These are phyloP conservation scores for Nipponia nippon DNA, from an alignment of 2,113 vertebrate species.

Conservation along the genomic window DNA sequence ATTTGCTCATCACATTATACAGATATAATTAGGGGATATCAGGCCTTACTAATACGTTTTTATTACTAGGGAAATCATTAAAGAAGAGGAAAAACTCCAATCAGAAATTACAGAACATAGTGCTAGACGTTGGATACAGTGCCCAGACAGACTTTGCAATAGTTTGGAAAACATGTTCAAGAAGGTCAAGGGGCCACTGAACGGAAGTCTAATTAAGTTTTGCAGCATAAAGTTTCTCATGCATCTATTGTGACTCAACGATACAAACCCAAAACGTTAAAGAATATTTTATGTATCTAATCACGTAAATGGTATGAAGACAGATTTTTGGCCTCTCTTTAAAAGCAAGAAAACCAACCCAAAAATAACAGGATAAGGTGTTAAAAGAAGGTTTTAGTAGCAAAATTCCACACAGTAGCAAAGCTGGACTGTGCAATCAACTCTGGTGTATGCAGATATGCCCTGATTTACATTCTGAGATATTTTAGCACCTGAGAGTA, in stretches of 20 bases:
- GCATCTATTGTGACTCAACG: neutral
- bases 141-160: neutral
- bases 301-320: neutral
- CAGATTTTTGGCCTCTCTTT: neutral
- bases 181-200: neutral
- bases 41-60: neutral
- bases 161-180: neutral
- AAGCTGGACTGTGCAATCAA: neutral
- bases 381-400: neutral
- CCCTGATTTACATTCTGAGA: neutral
- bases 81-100: neutral
- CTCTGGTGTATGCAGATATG: neutral
- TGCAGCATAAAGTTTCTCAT: neutral
- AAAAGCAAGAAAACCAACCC: neutral
- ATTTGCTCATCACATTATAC: neutral
- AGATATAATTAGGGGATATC: neutral
- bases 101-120: neutral
- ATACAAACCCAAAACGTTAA: neutral
- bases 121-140: rapidly evolving
- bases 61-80: neutral
- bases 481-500: neutral
- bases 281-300: neutral
- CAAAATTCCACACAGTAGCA: neutral
- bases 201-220: neutral
- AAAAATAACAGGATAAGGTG: neutral